Evolutionary conservation across 2,888 invertebrate genomes (phyloP).

Genomic region (Girardia tigrina): DNA sequence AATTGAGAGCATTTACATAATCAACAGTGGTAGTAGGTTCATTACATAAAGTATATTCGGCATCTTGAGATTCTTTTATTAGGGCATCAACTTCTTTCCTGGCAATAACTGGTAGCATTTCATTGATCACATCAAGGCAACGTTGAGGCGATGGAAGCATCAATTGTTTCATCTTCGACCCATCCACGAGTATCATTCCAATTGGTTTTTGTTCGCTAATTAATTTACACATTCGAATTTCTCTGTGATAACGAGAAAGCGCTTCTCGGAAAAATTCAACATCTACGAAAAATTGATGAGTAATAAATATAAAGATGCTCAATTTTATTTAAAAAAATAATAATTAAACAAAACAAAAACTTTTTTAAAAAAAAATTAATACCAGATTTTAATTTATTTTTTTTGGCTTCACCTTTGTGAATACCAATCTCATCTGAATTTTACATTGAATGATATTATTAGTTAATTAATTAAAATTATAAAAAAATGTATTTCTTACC

Average conservation of each 20-base stretch:
- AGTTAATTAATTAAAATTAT: neutral
- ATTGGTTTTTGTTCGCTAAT: constrained; percentile 60
- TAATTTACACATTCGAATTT: constrained; percentile 59
- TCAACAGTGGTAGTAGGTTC: constrained; percentile 62
- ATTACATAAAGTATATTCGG: constrained; percentile 57
- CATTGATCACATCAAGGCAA: constrained; percentile 58
- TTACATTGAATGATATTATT: neutral
- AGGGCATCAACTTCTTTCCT: constrained; percentile 47
- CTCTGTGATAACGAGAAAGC: constrained; percentile 60
- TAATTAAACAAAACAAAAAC: neutral
- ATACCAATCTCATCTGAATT: constrained; percentile 8
- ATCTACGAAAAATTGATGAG: constrained; percentile 43
- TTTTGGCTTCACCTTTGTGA: constrained; percentile 23
- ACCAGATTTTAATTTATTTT: neutral
- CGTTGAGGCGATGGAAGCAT: constrained; percentile 62
- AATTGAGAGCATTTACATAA: constrained; percentile 60
- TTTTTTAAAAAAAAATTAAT: neutral
- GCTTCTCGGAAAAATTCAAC: constrained; percentile 58
- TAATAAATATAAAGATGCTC: neutral
- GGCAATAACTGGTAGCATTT: constrained; percentile 42
- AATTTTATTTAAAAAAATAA: neutral
- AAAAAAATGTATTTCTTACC: constrained; percentile 39
- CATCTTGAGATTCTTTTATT: constrained; percentile 57
- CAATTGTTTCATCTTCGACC: constrained; percentile 61
- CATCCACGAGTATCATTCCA: constrained; percentile 62